Percentiles rank a stretch among this genome's conserved stretches.
phyloP scores from a whole-genome alignment of 1,140 invertebrate genomes.

The Diuraphis noxia region DNA sequence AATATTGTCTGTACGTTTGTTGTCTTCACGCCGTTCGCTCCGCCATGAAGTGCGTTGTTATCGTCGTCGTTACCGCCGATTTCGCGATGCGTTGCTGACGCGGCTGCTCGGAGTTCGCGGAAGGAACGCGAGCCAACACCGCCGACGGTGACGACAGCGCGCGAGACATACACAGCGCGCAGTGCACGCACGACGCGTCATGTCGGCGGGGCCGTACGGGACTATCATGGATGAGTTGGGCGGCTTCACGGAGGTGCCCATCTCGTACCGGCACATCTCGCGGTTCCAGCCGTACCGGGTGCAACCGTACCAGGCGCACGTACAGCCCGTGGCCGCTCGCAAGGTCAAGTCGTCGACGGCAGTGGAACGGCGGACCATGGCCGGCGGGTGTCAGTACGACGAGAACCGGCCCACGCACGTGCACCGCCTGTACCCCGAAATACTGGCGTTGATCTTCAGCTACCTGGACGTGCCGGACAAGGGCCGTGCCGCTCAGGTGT shows the following conservation, averaged over 20 bases:
- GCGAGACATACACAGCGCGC: background rate
- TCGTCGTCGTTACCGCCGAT: background rate
- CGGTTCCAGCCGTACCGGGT: slow-evolving; percentile 44
- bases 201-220: slow-evolving; percentile 41
- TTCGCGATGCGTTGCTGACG: background rate
- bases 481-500: slow-evolving; percentile 85
- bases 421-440: slow-evolving; percentile 86
- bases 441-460: slow-evolving; percentile 88
- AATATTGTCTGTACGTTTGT: background rate
- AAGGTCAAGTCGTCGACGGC: slow-evolving; percentile 36
- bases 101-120: background rate
- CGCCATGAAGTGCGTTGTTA: background rate
- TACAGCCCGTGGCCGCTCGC: slow-evolving; percentile 11
- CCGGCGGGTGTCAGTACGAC: slow-evolving; percentile 38
- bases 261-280: slow-evolving; percentile 48
- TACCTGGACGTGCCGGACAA: slow-evolving; percentile 86
- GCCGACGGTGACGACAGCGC: background rate
- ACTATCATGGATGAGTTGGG: slow-evolving; percentile 46
- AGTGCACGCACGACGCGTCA: background rate
- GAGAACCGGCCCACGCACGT: slow-evolving; percentile 69
- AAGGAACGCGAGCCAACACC: background rate
- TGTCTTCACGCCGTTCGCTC: background rate
- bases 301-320: slow-evolving; percentile 40
- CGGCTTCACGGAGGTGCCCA: slow-evolving; percentile 48
- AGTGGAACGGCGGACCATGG: slow-evolving; percentile 20